Base-by-base conservation (phyloP, 2,797 vertebrate species). In the Macrochelys suwanniensis region DNA sequence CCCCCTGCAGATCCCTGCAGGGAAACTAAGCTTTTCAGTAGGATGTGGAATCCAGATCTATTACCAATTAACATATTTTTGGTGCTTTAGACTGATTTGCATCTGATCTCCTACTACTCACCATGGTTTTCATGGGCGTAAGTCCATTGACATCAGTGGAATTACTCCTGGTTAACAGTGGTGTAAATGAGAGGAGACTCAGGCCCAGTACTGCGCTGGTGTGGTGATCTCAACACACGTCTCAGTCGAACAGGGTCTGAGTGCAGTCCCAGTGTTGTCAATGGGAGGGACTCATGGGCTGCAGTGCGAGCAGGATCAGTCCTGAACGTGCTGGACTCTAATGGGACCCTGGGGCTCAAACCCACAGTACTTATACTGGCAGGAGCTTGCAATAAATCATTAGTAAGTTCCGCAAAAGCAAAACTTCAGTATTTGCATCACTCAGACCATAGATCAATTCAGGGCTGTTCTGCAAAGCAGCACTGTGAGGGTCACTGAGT, bases 311-410 rank as follows among this genome's bases (percentile, higher is more conserved):
- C 6, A 1, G 45, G 26, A 49, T 77, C 74, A 28, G 74, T 26
- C 15, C 74, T 8, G 26, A 28, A 16, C 6, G 7, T 47, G 74
- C 25, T 47, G 6, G 3, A 3, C 80, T 81, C 26, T 54, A 2
- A 0, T 0, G 33, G 65, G 42, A 7, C 26, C 1, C 1, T 0
- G 0, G 54, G 21, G 2, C 49, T 37, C 1, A 0, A 2, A 0
- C 1, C 45, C 37, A 0, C 68, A 0, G 31, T 51, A 33, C 5
- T 4, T 0, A 42, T 4, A 42, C 37, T 42, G 37, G 37, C 37
- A 42, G 37, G 37, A 42, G 37, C 37, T 42, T 42, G 37, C 37
- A 42, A 42, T 42, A 42, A 42, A 42, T 42, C 37, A 42, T 42
- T 42, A 42, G 37, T 1, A 10, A 5, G 1, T 17, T 8, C 78